phyloP scores from a whole-genome alignment of 1,140 invertebrate species.

The Mya arenaria region DNA sequence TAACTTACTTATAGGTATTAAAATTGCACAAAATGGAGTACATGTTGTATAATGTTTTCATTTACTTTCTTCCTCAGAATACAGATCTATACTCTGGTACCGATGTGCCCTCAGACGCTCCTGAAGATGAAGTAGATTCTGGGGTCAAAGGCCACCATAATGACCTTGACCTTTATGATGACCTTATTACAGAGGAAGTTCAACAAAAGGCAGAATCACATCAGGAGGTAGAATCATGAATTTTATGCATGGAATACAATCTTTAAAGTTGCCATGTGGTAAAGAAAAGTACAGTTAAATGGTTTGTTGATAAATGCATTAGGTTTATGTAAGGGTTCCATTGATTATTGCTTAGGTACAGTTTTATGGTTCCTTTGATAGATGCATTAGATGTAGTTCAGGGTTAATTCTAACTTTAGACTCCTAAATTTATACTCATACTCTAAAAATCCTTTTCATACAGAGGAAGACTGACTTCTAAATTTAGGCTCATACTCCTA shows the following conservation, averaged over 20 bases:
- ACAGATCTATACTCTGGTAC: no score
- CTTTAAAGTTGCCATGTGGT: background rate
- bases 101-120: no score
- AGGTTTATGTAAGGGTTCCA: background rate
- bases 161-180: conserved; percentile 44
- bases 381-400: background rate
- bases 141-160: no score
- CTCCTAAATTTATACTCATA: no score
- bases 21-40: background rate
- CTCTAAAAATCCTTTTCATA: no score
- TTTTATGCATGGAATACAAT: background rate
- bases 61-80: no score
- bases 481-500: no score
- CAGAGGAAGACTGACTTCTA: no score
- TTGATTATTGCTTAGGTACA: background rate
- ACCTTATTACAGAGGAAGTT: conserved; percentile 25
- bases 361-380: background rate
- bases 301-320: background rate
- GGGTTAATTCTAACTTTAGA: background rate
- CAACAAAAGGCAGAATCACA: conserved; percentile 9
- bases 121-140: no score
- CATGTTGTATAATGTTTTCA: no score
- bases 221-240: conserved; percentile 26
- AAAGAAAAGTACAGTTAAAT: background rate
- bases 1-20: background rate